Evolutionary conservation across 2,113 vertebrate genomes (phyloP).

Genomic region (Pica pica): DNA sequence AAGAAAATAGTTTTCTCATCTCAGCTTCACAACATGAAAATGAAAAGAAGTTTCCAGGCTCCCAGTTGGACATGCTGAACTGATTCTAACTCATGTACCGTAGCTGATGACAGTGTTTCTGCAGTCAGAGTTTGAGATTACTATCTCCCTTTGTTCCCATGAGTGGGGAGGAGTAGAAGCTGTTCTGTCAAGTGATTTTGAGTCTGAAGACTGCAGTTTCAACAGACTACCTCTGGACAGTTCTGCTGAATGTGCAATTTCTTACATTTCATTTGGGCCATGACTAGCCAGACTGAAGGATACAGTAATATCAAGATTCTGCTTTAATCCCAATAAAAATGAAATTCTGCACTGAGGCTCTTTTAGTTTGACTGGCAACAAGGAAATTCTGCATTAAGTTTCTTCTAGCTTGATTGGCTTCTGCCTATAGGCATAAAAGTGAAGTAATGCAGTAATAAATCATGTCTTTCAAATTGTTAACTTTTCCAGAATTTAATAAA

Average conservation of each 20-base stretch:
- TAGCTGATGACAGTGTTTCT: neutral
- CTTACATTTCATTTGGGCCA: neutral
- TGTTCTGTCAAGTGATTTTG: neutral
- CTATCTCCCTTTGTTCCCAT: neutral
- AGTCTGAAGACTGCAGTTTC: neutral
- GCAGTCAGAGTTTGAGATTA: neutral
- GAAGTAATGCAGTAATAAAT: neutral
- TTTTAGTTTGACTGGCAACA: neutral
- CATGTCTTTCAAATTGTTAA: neutral
- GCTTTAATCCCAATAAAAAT: neutral
- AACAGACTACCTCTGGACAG: neutral
- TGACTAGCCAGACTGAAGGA: neutral
- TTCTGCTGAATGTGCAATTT: neutral
- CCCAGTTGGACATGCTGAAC: neutral
- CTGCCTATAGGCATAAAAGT: neutral
- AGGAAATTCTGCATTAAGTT: neutral
- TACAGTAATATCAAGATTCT: neutral
- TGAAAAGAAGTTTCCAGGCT: neutral
- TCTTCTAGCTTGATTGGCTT: neutral
- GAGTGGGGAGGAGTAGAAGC: neutral
- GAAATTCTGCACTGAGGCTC: neutral
- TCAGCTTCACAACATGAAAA: neutral
- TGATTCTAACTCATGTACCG: neutral
- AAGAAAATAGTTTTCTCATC: neutral
- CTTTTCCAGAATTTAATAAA: neutral